Evolutionary conservation across 2,797 vertebrate species (phyloP).

Genomic region (Apogon talboti): DNA sequence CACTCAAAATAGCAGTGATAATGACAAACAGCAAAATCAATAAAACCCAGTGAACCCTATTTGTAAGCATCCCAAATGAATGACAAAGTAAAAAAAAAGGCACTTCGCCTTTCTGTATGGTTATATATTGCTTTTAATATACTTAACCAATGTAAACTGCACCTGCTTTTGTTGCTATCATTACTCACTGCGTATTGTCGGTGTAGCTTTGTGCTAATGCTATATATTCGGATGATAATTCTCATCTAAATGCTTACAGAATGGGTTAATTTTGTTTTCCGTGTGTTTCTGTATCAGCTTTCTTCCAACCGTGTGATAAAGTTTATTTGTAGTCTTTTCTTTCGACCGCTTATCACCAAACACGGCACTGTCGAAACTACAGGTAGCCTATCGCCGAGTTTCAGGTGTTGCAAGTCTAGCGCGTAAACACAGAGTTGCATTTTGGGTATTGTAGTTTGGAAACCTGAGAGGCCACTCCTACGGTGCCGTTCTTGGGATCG

Average conservation of each 20-base stretch:
- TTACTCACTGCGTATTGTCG: neutral
- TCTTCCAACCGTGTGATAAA: neutral
- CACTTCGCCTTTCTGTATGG: neutral
- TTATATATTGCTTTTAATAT: neutral
- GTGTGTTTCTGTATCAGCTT: neutral
- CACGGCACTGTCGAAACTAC: constrained; percentile 70
- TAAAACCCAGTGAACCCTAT: neutral
- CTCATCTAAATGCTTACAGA: neutral
- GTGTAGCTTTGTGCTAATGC: neutral
- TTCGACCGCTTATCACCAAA: constrained; percentile 18
- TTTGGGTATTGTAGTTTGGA: constrained; percentile 74
- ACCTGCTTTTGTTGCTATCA: neutral
- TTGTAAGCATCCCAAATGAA: neutral
- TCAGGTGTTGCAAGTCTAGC: constrained; percentile 77
- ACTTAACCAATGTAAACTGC: neutral
- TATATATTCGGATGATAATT: neutral
- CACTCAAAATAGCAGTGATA: constrained; percentile 21
- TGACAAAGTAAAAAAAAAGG: too few relatives aligned
- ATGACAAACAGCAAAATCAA: constrained; percentile 27
- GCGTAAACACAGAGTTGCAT: constrained; percentile 55
- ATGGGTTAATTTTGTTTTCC: neutral
- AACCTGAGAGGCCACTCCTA: neutral
- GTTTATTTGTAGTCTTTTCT: neutral
- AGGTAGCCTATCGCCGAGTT: constrained; percentile 61
- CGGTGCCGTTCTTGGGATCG: neutral